Conservation (phyloP, 2,888 invertebrate genomes). For the Lobophora halterata region DNA sequence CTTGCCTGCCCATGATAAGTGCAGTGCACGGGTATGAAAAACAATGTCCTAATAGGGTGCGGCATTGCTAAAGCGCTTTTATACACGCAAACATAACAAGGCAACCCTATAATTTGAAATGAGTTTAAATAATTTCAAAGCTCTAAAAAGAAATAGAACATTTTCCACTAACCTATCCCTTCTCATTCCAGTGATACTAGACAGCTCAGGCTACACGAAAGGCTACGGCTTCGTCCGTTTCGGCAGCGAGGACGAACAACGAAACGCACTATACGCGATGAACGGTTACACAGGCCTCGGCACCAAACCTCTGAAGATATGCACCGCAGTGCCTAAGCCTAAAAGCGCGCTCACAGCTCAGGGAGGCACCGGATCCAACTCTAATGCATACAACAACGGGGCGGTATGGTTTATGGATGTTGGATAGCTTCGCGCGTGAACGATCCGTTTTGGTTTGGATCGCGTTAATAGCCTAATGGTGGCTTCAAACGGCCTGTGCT, state of each 20-base stretch:
- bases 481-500: too few relatives aligned
- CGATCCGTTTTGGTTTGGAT: too few relatives aligned
- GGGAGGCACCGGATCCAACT: conserved; percentile 47
- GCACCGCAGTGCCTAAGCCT: conserved; percentile 94
- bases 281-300: conserved; percentile 95
- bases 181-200: conserved; percentile 88
- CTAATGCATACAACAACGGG: conserved; percentile 56
- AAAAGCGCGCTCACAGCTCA: conserved; percentile 74
- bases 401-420: conserved; percentile 48
- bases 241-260: conserved; percentile 95
- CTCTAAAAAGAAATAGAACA: not conserved
- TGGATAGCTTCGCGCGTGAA: too few relatives aligned
- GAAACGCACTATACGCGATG: conserved; percentile 95
- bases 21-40: too few relatives aligned
- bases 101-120: too few relatives aligned
- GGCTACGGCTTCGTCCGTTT: conserved; percentile 98
- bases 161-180: not conserved
- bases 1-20: too few relatives aligned
- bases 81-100: too few relatives aligned
- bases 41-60: too few relatives aligned
- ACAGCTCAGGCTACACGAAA: conserved; percentile 93
- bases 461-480: too few relatives aligned
- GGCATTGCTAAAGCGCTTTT: too few relatives aligned
- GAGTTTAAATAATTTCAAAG: not conserved
- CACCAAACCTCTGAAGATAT: conserved; percentile 93